Evolutionary conservation across 2,113 vertebrate genomes (phyloP).

Genomic region (Brachypodius melanocephalos): DNA sequence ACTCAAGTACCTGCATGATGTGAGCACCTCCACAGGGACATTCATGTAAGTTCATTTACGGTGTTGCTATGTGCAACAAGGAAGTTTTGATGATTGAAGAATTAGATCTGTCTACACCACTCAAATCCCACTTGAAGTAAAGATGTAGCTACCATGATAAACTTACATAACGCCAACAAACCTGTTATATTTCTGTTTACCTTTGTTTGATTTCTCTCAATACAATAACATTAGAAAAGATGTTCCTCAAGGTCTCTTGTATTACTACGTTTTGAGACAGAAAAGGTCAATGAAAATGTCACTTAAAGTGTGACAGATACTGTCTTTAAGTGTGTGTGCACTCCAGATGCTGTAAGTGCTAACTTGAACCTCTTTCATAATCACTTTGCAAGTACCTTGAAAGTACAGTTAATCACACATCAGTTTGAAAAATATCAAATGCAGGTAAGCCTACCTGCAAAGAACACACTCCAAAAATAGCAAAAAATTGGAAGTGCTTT

Average conservation of each 20-base stretch:
- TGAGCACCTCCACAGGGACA: neutral
- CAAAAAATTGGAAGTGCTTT: neutral
- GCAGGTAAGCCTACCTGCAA: neutral
- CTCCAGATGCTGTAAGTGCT: neutral
- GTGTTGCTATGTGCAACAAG: neutral
- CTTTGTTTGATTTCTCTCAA: neutral
- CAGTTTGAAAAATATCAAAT: neutral
- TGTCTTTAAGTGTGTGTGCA: neutral
- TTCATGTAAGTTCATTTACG: neutral
- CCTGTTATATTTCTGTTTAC: neutral
- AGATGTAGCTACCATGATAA: neutral
- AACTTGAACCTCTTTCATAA: neutral
- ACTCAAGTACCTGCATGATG: neutral
- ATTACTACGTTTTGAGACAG: neutral
- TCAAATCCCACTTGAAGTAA: neutral
- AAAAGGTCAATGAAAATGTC: neutral
- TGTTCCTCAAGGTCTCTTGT: neutral
- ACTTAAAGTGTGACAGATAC: neutral
- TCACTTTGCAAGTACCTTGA: fast-evolving
- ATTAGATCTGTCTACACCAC: neutral
- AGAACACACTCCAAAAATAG: fast-evolving
- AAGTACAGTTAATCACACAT: neutral
- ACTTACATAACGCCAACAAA: neutral
- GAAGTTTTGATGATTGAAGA: neutral
- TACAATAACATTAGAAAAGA: neutral